Evolutionary conservation across 92 coral and sea anemone genomes (phyloP).

Genomic region (Zoanthus gigantus): DNA sequence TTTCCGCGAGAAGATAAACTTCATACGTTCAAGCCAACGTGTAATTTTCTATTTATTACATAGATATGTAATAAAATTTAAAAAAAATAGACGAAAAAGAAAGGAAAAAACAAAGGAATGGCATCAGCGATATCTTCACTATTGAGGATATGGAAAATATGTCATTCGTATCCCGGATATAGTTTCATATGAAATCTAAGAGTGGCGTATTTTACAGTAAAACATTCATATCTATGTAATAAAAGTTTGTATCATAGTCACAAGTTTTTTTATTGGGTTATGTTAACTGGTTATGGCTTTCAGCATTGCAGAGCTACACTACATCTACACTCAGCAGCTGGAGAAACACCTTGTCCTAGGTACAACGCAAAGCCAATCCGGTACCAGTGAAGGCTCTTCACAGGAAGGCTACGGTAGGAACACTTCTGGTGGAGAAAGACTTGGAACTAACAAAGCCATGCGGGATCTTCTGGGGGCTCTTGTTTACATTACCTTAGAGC

Average conservation of each 20-base stretch:
- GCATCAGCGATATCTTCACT: no score
- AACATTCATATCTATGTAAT: no score
- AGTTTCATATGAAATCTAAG: no score
- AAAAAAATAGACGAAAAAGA: no score
- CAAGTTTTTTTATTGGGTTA: background rate
- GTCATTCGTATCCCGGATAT: no score
- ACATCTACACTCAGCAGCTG: slow-evolving; percentile 90
- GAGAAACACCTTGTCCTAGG: slow-evolving; percentile 88
- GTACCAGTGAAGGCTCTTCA: slow-evolving; percentile 73
- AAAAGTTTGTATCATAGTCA: background rate
- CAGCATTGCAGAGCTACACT: slow-evolving; percentile 89
- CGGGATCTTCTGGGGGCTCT: slow-evolving; percentile 80
- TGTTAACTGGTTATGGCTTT: background rate
- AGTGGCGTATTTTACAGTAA: no score
- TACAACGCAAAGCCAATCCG: slow-evolving; percentile 75
- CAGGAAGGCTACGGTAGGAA: slow-evolving; percentile 77
- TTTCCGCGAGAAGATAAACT: no score
- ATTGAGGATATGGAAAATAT: no score
- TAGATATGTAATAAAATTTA: no score
- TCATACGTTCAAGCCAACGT: no score
- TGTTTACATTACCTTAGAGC: slow-evolving; percentile 84
- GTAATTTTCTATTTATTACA: no score
- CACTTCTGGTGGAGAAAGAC: slow-evolving; percentile 71
- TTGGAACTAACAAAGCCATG: slow-evolving; percentile 69
- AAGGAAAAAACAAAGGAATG: no score